Evolutionary conservation across 2,888 invertebrate genomes (phyloP).

Genomic region (Drosophila demipolita): DNA sequence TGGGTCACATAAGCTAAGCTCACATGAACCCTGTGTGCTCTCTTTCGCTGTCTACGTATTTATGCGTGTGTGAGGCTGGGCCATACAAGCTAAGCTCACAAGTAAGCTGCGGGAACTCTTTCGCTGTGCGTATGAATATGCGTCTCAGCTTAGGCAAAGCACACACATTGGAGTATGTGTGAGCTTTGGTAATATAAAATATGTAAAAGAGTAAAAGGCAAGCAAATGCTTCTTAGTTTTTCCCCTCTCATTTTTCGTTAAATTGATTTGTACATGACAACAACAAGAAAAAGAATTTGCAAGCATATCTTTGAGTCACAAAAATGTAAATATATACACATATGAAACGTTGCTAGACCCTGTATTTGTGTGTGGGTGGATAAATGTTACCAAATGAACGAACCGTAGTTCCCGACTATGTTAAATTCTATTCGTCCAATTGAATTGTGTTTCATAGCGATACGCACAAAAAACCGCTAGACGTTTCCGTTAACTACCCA

Average conservation of each 20-base stretch:
- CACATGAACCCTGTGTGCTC: not conserved
- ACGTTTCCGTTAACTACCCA: slow-evolving; percentile 70
- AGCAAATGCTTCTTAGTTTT: not conserved
- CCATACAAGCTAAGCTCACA: not conserved
- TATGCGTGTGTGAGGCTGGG: not conserved
- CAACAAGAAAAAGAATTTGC: not conserved
- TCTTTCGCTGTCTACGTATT: not conserved
- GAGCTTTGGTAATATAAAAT: not conserved
- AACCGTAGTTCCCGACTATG: slow-evolving; percentile 3
- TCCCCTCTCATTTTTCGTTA: not conserved
- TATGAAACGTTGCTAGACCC: not conserved
- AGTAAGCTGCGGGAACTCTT: not conserved
- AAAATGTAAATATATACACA: not conserved
- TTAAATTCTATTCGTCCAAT: slow-evolving; percentile 56
- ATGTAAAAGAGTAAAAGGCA: not conserved
- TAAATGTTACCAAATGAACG: slow-evolving; percentile 44
- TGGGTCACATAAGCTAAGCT: not conserved
- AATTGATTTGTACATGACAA: not conserved
- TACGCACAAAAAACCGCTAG: slow-evolving; percentile 54
- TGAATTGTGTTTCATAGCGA: slow-evolving; percentile 72
- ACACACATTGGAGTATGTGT: not conserved
- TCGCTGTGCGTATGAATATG: not conserved
- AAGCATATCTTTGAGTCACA: not conserved
- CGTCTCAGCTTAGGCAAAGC: not conserved
- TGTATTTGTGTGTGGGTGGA: slow-evolving; percentile 1